Base-by-base conservation (phyloP, 2,113 vertebrate species). In the Apodemus sylvaticus region DNA sequence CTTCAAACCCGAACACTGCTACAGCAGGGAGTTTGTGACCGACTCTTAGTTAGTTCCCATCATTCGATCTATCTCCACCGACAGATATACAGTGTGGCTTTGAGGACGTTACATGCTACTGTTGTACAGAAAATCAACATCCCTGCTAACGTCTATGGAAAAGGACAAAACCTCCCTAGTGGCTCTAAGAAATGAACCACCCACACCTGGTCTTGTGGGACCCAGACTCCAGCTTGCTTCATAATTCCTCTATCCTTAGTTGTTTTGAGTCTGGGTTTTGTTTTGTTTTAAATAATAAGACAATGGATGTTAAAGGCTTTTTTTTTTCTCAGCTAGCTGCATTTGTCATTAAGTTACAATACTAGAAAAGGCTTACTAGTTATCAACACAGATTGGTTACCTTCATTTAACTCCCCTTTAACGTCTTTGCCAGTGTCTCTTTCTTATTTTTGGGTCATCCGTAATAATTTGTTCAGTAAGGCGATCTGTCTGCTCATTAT, bases 31-130 rank as follows among this genome's bases (percentile, higher is more conserved):
- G 14, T 26, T 16, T 17, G 36, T 60, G 9, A 10, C 0, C 1
- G 60, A 7, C 3, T 7, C 29, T 9, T n/a, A 13, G 16, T 14
- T 14, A 3, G 1, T 1, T 1, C 4, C 13, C 1, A 0, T 12
- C 29, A 0, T 36, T 12, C 22, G 22, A 24, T 11, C 0, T 5
- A 34, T 76, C 36, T 31, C 91, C 5, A 5, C 2, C 0, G 9
- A 29, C 9, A 2, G 5, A 1, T 2, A 2, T 7, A 29, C 0
- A 1, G 29, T 6, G 66, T 42, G 34, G 5, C 19, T 66, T 48
- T 19, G 51, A 42, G 31, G 20, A 13, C 19, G 2, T 60, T 14
- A 2, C 34, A 0, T 34, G 29, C 8, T 8, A 11, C 0, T 0
- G 3, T 0, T 13, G 45, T 0, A 2, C 0, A 82, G 92, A 62